phyloP scores from a whole-genome alignment of 2,888 invertebrate genomes.

The Agrochola circellaris region DNA sequence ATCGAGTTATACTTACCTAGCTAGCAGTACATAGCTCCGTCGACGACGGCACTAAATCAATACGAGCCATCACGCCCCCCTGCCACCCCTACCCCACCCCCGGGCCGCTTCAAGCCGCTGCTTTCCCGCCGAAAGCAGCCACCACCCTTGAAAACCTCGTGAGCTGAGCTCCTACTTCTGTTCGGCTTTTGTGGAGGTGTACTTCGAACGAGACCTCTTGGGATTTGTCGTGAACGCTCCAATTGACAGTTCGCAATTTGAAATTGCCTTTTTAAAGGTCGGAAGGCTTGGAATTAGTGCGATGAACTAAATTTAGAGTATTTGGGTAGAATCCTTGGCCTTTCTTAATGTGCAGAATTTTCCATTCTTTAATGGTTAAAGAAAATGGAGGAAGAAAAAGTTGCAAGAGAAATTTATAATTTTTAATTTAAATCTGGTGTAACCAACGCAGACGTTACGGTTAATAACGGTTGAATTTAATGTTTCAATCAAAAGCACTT shows the following conservation, averaged over 20 bases:
- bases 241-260: constrained; percentile 88
- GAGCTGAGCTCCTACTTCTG: constrained; percentile 91
- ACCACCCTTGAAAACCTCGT: constrained; percentile 91
- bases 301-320: constrained; percentile 31
- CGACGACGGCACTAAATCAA: constrained; percentile 92
- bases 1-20: constrained; percentile 84
- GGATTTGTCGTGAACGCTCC: constrained; percentile 85
- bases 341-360: not conserved
- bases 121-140: constrained; percentile 90
- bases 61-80: constrained; percentile 90
- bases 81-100: constrained; percentile 73
- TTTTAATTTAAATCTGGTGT: not conserved
- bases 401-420: not conserved
- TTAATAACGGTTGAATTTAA: constrained; percentile 13
- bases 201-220: constrained; percentile 88
- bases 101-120: constrained; percentile 80
- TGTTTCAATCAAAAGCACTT: constrained; percentile 37
- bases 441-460: not conserved
- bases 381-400: not conserved
- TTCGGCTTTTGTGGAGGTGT: constrained; percentile 90
- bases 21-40: constrained; percentile 89
- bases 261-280: constrained; percentile 77
- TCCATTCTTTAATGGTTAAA: not conserved
- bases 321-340: constrained; percentile 5
- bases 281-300: constrained; percentile 56